These are phyloP conservation scores for Pterocles orientalis DNA, from an alignment of 2,113 vertebrate genomes.

Conservation along the genomic window DNA sequence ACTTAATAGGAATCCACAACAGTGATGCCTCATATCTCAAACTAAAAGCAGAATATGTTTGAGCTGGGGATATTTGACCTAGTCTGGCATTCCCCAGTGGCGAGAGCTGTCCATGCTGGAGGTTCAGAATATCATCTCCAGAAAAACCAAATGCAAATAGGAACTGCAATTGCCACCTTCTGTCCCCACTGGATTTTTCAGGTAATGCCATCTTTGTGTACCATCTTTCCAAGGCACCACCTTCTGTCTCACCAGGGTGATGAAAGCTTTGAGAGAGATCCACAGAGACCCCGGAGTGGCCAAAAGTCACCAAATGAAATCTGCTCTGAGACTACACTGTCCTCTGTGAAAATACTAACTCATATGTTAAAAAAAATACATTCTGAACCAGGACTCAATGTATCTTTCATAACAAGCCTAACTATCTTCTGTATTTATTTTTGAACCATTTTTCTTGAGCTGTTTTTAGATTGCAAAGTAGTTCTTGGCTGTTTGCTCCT, in stretches of 20 bases:
- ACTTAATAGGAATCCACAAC: neutral
- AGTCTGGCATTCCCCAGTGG: neutral
- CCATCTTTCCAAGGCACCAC: neutral
- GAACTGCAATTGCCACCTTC: neutral
- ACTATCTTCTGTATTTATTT: neutral
- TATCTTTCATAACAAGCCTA: neutral
- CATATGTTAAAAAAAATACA: no score
- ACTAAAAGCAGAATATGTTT: neutral
- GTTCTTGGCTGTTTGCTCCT: neutral
- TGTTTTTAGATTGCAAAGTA: neutral
- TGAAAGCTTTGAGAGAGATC: neutral
- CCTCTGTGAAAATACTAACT: neutral
- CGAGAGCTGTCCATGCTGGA: neutral
- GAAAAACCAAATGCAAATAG: neutral
- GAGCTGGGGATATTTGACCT: neutral
- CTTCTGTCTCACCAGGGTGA: neutral
- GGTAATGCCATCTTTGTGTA: neutral
- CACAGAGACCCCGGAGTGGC: neutral
- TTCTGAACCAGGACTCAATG: neutral
- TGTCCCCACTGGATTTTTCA: neutral
- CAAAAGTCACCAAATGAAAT: neutral
- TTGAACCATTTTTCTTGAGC: neutral
- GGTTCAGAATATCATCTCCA: neutral
- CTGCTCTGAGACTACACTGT: neutral
- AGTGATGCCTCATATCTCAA: neutral